A percentile compares a stretch with the other conserved stretches of the same genome.
These are phyloP conservation scores for Varanus komodoensis DNA, from an alignment of 2,113 vertebrate species.

Conservation along the genomic window DNA sequence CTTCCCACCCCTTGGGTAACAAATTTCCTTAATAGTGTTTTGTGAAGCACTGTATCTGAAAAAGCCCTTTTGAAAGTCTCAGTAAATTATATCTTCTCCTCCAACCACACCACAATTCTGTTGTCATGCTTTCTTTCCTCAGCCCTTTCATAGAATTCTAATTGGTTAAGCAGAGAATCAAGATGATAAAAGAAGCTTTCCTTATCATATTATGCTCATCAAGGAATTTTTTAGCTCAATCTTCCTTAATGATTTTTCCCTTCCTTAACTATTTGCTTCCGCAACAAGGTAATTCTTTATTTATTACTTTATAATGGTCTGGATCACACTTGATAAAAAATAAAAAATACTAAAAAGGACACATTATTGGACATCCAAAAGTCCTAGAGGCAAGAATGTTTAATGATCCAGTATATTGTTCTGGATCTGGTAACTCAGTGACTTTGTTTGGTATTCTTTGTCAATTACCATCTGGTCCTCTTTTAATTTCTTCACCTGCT, in stretches of 20 bases:
- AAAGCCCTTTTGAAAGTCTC: conserved; percentile 71
- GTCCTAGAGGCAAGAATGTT: not conserved
- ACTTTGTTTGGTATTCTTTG: not conserved
- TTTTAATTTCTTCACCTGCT: conserved; percentile 20
- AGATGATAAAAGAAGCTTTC: conserved; percentile 43
- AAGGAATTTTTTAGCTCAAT: conserved; percentile 39
- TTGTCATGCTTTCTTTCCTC: conserved; percentile 52
- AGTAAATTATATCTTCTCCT: conserved; percentile 65
- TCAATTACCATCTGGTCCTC: conserved; percentile 33
- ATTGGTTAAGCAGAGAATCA: conserved; percentile 38
- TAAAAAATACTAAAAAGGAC: not conserved
- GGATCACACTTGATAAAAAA: conserved; percentile 28
- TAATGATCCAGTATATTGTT: conserved; percentile 32
- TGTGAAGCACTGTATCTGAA: conserved; percentile 70
- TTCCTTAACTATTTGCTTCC: not conserved
- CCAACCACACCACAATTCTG: not conserved
- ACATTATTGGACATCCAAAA: not conserved
- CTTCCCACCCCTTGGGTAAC: conserved; percentile 58
- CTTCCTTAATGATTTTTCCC: not conserved
- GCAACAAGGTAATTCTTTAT: rapidly evolving
- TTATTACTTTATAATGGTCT: conserved; percentile 47
- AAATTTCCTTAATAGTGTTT: conserved; percentile 69
- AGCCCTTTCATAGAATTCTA: conserved; percentile 62
- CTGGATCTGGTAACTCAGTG: not conserved
- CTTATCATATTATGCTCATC: conserved; percentile 39